Conservation (phyloP, 2,888 invertebrate species). For the Yponomeuta malinellus region DNA sequence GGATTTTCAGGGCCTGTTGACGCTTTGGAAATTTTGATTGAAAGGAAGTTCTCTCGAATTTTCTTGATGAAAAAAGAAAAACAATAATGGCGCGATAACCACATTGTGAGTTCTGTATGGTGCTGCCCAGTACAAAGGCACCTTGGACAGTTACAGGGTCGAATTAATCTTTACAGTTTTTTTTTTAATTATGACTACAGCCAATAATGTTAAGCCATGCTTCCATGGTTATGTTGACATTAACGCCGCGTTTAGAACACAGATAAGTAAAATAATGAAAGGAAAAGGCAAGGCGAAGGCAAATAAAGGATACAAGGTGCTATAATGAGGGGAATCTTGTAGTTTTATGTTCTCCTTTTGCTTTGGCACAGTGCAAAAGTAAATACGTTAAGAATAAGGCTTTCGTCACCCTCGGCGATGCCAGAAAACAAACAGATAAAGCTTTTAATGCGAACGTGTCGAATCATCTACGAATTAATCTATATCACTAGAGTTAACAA, state of each 20-base stretch:
- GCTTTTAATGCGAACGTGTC: conserved; percentile 50
- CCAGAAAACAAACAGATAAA: conserved; percentile 77
- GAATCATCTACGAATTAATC: conserved; percentile 26
- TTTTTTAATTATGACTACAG: conserved; percentile 12
- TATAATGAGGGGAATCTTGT: conserved; percentile 32
- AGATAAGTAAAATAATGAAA: conserved; percentile 34
- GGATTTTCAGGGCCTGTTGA: not conserved
- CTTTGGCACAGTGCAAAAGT: conserved; percentile 39
- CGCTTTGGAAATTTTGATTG: not conserved
- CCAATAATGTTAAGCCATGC: conserved; percentile 45
- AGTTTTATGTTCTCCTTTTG: conserved; percentile 27
- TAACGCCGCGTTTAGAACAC: conserved; percentile 28
- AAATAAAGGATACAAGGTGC: conserved; percentile 63
- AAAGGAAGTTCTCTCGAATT: conserved; percentile 37
- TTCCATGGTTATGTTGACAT: conserved; percentile 61
- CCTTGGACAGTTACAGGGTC: conserved; percentile 37
- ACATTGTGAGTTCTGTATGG: conserved; percentile 62
- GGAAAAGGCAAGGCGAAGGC: conserved; percentile 63
- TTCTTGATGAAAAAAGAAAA: conserved; percentile 29
- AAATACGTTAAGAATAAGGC: conserved; percentile 38
- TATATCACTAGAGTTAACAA: not conserved
- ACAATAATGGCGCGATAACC: conserved; percentile 17
- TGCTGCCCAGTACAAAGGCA: conserved; percentile 66
- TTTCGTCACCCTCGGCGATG: conserved; percentile 59
- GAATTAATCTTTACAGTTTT: conserved; percentile 18